Conservation (phyloP, 2,888 invertebrate species). For the Chromoteleia sp. region DNA sequence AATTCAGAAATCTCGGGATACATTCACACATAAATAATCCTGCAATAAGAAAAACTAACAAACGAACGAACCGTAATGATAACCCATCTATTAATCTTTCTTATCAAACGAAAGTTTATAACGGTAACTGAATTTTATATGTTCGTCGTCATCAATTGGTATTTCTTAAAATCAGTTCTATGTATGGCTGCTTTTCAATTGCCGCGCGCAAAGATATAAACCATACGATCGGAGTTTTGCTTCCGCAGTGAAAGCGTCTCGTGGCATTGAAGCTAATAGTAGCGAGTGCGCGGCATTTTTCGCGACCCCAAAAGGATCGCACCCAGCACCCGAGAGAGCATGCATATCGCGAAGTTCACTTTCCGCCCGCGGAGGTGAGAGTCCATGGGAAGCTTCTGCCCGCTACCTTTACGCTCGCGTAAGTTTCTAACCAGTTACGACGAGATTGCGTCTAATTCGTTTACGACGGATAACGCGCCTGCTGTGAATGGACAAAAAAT, state of each 20-base stretch:
- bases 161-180: constrained; percentile 64
- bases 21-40: constrained; percentile 63
- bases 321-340: constrained; percentile 71
- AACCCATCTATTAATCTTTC: constrained; percentile 64
- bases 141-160: constrained; percentile 36
- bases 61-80: constrained; percentile 50
- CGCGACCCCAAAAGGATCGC: constrained; percentile 78
- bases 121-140: constrained; percentile 64
- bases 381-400: constrained; percentile 84
- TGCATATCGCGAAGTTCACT: constrained; percentile 79
- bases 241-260: constrained; percentile 78
- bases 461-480: constrained; percentile 46
- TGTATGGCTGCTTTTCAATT: constrained; percentile 64
- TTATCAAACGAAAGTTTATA: constrained; percentile 67
- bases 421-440: constrained; percentile 65
- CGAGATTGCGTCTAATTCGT: constrained; percentile 62
- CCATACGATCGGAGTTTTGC: constrained; percentile 63
- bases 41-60: constrained; percentile 39
- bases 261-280: constrained; percentile 77
- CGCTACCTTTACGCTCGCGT: constrained; percentile 76
- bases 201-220: constrained; percentile 58
- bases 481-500: constrained; percentile 40
- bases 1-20: constrained; percentile 36
- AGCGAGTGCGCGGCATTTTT: constrained; percentile 77
- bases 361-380: constrained; percentile 84